Evolutionary conservation across 2,113 vertebrate species (phyloP).

Genomic region (Thalassarche chlororhynchos): DNA sequence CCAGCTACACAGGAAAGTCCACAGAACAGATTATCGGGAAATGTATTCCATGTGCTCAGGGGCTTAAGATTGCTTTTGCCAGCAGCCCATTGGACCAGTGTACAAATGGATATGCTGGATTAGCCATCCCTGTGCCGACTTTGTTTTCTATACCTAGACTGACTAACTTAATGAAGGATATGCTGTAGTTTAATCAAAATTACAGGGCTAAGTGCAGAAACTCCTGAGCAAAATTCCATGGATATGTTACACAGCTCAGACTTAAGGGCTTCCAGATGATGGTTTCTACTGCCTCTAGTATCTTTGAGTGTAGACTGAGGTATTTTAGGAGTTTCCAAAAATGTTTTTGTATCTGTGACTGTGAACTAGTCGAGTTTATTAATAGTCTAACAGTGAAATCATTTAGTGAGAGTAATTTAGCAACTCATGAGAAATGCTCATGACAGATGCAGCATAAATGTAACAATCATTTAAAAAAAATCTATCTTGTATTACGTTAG

Average conservation of each 20-base stretch:
- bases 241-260: neutral
- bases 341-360: neutral
- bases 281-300: neutral
- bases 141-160: neutral
- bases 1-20: neutral
- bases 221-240: neutral
- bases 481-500: neutral
- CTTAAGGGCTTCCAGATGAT: neutral
- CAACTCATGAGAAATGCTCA: neutral
- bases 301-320: neutral
- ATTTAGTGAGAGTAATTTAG: neutral
- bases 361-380: neutral
- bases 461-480: neutral
- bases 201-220: neutral
- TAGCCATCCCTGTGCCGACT: neutral
- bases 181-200: neutral
- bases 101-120: neutral
- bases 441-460: neutral
- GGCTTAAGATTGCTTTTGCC: neutral
- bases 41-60: neutral
- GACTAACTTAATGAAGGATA: neutral
- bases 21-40: neutral
- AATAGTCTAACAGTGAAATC: neutral
- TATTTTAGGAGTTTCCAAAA: neutral
- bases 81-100: neutral